Percentiles rank a stretch among this genome's conserved stretches.
These are phyloP conservation scores for Argyresthia albistria DNA, from an alignment of 2,888 invertebrate genomes.

Conservation along the genomic window DNA sequence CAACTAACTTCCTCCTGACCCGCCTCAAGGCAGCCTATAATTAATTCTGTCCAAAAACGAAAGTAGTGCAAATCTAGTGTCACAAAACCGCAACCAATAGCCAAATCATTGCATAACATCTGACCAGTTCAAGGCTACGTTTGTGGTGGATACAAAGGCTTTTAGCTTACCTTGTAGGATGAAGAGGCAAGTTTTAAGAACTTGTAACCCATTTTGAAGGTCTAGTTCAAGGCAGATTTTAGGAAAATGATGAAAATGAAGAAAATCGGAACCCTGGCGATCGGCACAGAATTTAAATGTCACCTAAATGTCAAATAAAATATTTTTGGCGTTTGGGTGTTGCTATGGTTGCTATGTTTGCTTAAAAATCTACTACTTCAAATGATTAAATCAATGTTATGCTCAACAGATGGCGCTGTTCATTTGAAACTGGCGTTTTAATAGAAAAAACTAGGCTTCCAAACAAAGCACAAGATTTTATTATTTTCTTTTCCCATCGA, in stretches of 20 bases:
- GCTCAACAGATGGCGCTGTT: too few species aligned
- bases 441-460: too few species aligned
- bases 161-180: constrained; percentile 45
- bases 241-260: constrained; percentile 18
- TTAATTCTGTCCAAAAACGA: too few species aligned
- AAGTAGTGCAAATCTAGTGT: too few species aligned
- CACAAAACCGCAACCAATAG: neutral
- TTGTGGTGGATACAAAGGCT: neutral
- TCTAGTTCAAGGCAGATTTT: constrained; percentile 15
- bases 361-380: neutral
- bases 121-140: constrained; percentile 17
- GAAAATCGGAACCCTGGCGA: constrained; percentile 35
- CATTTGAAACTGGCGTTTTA: too few species aligned
- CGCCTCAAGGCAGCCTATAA: too few species aligned
- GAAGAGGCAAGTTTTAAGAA: constrained; percentile 54
- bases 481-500: too few species aligned
- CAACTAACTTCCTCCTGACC: too few species aligned
- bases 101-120: constrained; percentile 48
- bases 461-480: too few species aligned
- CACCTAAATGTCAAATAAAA: constrained; percentile 3
- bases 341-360: too few species aligned
- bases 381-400: too few species aligned
- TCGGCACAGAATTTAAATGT: constrained; percentile 11
- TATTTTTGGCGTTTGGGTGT: neutral
- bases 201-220: constrained; percentile 51